Percentiles rank a stretch among this genome's conserved stretches.
phyloP scores from a whole-genome alignment of 2,113 vertebrate genomes.

The Heterochromis multidens region DNA sequence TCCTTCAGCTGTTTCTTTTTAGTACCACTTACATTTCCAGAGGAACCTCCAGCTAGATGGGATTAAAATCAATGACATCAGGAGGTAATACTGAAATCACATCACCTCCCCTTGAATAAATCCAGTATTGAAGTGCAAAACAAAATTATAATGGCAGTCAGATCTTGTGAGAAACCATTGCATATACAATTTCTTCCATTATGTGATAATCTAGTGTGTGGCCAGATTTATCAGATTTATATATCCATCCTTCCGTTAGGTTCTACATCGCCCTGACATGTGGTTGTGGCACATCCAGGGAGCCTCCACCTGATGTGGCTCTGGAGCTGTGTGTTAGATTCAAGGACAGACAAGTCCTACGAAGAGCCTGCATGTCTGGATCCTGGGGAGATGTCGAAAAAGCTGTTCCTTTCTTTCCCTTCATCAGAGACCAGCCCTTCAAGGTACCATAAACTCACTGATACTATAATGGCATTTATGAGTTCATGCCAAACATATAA shows the following conservation, averaged over 20 bases:
- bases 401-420: conserved; percentile 53
- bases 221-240: background rate
- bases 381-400: conserved; percentile 83
- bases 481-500: background rate
- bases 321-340: conserved; percentile 89
- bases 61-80: background rate
- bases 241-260: conserved; percentile 53
- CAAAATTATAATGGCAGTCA: background rate
- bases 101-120: background rate
- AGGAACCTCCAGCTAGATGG: background rate
- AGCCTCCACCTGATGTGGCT: conserved; percentile 84
- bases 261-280: conserved; percentile 92
- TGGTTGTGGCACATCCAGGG: conserved; percentile 75
- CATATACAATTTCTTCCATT: background rate
- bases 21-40: too few relatives aligned
- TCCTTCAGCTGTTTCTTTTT: too few relatives aligned
- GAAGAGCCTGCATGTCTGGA: conserved; percentile 86
- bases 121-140: background rate
- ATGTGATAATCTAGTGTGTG: background rate
- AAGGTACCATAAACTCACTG: conserved; percentile 70
- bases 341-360: conserved; percentile 83
- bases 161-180: background rate
- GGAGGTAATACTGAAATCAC: background rate
- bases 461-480: background rate
- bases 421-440: conserved; percentile 85